Conservation (phyloP, 1,140 invertebrate genomes). For the Lepidurus arcticus region DNA sequence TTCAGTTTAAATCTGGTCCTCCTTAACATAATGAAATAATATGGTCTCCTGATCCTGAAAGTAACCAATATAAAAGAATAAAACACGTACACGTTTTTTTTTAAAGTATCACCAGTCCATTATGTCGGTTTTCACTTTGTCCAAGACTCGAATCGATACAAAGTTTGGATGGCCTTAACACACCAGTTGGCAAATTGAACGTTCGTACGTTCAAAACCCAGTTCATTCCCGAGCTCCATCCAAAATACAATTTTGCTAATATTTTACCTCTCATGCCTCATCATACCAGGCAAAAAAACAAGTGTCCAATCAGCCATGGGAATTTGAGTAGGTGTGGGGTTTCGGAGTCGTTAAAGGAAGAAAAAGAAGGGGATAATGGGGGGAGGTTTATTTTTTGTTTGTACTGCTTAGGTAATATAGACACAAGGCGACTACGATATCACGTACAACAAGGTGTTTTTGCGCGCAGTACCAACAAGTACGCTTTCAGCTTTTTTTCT, state of each 20-base stretch:
- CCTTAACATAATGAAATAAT: too few species aligned
- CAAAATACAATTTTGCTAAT: neutral
- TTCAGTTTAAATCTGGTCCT: too few species aligned
- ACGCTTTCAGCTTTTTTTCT: neutral
- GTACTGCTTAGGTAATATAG: slow-evolving; percentile 22
- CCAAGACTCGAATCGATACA: neutral
- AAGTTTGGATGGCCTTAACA: neutral
- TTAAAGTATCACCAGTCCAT: slow-evolving; percentile 13
- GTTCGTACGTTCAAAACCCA: slow-evolving; percentile 17
- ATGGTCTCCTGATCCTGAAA: too few species aligned
- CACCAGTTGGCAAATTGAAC: neutral
- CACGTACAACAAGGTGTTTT: slow-evolving; percentile 21
- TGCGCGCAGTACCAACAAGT: slow-evolving; percentile 5
- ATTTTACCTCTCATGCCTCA: neutral
- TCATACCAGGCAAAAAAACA: neutral
- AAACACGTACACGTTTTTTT: neutral
- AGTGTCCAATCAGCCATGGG: slow-evolving; percentile 9
- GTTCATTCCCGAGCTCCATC: neutral
- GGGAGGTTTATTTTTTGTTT: neutral
- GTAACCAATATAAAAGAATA: too few species aligned
- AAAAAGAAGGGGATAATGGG: neutral
- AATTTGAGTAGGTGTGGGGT: neutral
- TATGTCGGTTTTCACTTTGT: neutral
- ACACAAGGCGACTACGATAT: slow-evolving; percentile 12
- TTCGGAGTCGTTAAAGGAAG: neutral